Conservation (phyloP, 1,140 invertebrate species). For the Pseudomyrmex pallidus region DNA sequence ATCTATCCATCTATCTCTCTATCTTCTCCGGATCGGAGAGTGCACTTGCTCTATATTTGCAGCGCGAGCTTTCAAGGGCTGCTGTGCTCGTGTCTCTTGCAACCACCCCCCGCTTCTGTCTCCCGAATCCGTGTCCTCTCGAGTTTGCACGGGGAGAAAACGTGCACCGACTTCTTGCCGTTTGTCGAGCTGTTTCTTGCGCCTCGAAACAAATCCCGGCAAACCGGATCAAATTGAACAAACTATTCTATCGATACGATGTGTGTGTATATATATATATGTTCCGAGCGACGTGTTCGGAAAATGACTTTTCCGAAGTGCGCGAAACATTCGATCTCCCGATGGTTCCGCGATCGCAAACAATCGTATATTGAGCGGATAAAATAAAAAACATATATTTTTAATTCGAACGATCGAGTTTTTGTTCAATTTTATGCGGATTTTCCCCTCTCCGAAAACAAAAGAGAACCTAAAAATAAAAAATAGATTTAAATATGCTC, state of each 20-base stretch:
- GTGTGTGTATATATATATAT: background rate
- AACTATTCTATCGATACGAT: background rate
- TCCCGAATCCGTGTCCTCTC: slow-evolving; percentile 31
- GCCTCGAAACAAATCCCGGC: slow-evolving; percentile 31
- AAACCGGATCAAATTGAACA: slow-evolving; percentile 4
- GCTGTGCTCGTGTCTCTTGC: slow-evolving; percentile 57
- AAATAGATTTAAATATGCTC: too few species aligned
- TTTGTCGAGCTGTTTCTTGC: slow-evolving; percentile 3
- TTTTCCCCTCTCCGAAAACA: too few species aligned
- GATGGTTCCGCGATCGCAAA: too few species aligned
- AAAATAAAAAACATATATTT: too few species aligned
- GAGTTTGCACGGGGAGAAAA: slow-evolving; percentile 11
- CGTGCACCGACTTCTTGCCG: slow-evolving; percentile 15
- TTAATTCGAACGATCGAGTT: too few species aligned
- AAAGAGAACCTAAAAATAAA: too few species aligned
- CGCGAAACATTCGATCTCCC: too few species aligned
- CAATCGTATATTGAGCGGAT: too few species aligned
- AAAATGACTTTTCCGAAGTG: too few species aligned
- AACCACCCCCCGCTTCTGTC: slow-evolving; percentile 4
- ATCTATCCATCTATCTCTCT: too few species aligned
- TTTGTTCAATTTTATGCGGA: too few species aligned
- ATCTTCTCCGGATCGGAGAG: slow-evolving; percentile 33
- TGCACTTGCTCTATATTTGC: slow-evolving; percentile 67
- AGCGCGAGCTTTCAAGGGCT: slow-evolving; percentile 50
- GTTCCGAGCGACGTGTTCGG: too few species aligned